phyloP scores from a whole-genome alignment of 1,140 invertebrate species.

The Drosophila asahinai region DNA sequence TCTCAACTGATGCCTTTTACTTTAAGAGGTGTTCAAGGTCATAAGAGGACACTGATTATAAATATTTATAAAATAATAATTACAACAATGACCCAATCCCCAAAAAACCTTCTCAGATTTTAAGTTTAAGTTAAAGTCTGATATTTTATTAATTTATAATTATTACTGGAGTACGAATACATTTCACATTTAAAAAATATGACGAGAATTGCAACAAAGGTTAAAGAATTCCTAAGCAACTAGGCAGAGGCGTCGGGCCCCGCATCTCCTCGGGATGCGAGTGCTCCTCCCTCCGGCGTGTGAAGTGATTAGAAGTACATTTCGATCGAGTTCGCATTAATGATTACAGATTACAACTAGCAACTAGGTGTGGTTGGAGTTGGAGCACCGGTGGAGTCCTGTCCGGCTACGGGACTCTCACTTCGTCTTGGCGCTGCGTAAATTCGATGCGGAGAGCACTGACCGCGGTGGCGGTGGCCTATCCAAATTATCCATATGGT shows the following conservation, averaged over 20 bases:
- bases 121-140: constrained; percentile 58
- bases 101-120: not conserved
- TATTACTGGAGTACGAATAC: constrained; percentile 68
- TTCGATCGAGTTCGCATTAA: constrained; percentile 60
- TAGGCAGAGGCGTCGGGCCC: constrained; percentile 35
- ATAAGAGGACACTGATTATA: no score
- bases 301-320: constrained; percentile 69
- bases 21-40: no score
- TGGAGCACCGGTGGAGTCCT: constrained; percentile 40
- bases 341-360: constrained; percentile 70
- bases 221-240: constrained; percentile 61
- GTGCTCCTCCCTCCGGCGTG: constrained; percentile 17
- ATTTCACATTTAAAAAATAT: constrained; percentile 82
- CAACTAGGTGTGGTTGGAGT: constrained; percentile 56
- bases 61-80: no score
- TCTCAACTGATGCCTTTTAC: not conserved
- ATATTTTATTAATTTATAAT: constrained; percentile 76
- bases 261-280: constrained; percentile 7
- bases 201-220: constrained; percentile 82
- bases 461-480: constrained; percentile 71
- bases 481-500: constrained; percentile 68
- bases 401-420: constrained; percentile 32
- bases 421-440: constrained; percentile 74
- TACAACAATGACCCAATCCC: no score
- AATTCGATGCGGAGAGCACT: constrained; percentile 74